These are phyloP conservation scores for Spicauda simplicius DNA, from an alignment of 2,888 invertebrate genomes.

Conservation along the genomic window DNA sequence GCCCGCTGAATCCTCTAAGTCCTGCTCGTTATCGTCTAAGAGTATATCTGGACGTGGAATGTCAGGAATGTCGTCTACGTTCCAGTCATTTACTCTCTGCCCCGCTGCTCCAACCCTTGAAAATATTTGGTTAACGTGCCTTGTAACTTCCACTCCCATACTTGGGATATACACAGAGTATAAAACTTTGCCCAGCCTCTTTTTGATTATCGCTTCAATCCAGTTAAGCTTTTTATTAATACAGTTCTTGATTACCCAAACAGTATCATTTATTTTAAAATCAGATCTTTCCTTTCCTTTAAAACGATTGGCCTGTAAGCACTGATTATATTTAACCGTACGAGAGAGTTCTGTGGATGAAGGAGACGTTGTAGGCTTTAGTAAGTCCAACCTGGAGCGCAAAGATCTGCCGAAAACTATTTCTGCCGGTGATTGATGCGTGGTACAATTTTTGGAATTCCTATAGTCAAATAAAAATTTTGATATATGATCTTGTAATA, in stretches of 20 bases:
- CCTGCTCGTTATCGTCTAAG: no score
- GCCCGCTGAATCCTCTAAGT: no score
- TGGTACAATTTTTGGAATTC: slow-evolving; percentile 29
- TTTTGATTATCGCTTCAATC: slow-evolving; percentile 4
- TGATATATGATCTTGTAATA: no score
- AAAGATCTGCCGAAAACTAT: slow-evolving; percentile 19
- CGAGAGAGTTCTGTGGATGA: slow-evolving; percentile 16
- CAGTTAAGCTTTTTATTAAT: no score
- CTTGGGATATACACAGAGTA: slow-evolving; percentile 6
- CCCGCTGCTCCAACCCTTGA: background rate
- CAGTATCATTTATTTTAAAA: slow-evolving; percentile 18
- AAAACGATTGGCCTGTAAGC: slow-evolving; percentile 18
- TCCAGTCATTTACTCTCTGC: no score
- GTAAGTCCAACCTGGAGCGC: slow-evolving; percentile 21
- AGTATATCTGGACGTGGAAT: no score
- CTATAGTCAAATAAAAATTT: slow-evolving; percentile 5
- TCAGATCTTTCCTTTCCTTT: no score
- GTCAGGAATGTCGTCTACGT: no score
- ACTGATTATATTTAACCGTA: slow-evolving; percentile 10
- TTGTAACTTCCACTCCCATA: background rate
- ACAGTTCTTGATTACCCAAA: slow-evolving; percentile 27
- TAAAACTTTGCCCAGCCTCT: slow-evolving; percentile 9
- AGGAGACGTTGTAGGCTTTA: slow-evolving; percentile 9
- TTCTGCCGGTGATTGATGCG: slow-evolving; percentile 26
- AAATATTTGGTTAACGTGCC: no score